Base-by-base conservation (phyloP, 2,888 invertebrate genomes). In the Synergus umbraculus region DNA sequence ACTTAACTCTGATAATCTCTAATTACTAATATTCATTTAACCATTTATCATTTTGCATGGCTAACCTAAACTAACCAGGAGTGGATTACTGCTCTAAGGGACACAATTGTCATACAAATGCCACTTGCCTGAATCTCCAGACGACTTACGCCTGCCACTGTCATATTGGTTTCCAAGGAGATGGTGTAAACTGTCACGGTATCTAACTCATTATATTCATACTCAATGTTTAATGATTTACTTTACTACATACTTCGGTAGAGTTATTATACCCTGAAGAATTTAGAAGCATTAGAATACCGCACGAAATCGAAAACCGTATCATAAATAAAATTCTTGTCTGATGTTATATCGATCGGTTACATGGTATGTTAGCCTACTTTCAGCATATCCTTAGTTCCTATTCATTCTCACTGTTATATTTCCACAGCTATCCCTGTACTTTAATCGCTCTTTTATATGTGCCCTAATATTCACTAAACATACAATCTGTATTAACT, bases 61-160 rank as follows among this genome's bases (percentile, higher is more conserved):
- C 88, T 89, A 90, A 90, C 87, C 83, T 81, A 88, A 88, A 85
- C 86, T 89, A 90, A 89, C 91, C 93, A 97, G 97, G 96, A 87
- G 96, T 96, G 92, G 97, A 97, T 93, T 97, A 97, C 94, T 97
- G 97, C 94, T 96, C 96, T 89, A 95, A 95, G 94, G 97, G 97
- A 79, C 96, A 97, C 93, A 95, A 95, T 90, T 98, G 98, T 93
- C 97, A 98, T 92, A 94, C 94, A 90, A 98, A 98, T 92, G 97
- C 98, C 82, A 96, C 97, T 85, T 98, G 98, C 93, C 95, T 96
- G 93, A 98, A 98, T 93, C 95, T 97, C 91, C 96, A 96, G 93
- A 97, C 97, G 87, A 97, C 96, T 90, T 98, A 97, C 93, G 95
- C 96, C 90, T 98, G 98, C 93, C 96, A 97, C 91, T 98, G 98